Percentiles rank a stretch among this genome's conserved stretches.
Conservation (phyloP, 2,888 invertebrate genomes). For the Cantharis lateralis region DNA sequence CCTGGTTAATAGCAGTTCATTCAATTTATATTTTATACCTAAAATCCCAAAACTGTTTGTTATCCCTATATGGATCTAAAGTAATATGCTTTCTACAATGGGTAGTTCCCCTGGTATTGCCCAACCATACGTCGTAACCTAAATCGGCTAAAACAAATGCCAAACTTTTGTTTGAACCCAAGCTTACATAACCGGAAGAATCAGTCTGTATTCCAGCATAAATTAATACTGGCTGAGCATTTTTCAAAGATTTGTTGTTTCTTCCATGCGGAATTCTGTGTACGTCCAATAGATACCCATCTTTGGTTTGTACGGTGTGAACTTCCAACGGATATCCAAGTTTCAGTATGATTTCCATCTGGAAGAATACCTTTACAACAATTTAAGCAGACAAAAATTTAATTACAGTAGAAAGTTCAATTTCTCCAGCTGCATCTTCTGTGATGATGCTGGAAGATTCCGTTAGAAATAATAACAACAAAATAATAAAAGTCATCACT, state of each 20-base stretch:
- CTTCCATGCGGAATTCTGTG: slow-evolving; percentile 48
- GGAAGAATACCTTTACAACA: background rate
- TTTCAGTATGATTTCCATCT: background rate
- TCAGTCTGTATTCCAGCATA: slow-evolving; percentile 75
- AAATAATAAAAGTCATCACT: background rate
- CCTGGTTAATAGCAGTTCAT: background rate
- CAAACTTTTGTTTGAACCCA: slow-evolving; percentile 69
- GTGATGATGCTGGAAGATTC: background rate
- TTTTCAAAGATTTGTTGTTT: background rate
- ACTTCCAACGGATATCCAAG: slow-evolving; percentile 52
- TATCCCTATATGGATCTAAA: slow-evolving; percentile 54
- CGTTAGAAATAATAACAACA: background rate
- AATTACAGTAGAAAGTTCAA: background rate
- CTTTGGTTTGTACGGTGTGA: slow-evolving; percentile 55
- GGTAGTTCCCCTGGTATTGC: slow-evolving; percentile 76
- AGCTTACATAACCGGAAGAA: slow-evolving; percentile 74
- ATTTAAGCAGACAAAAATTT: background rate
- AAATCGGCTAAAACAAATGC: slow-evolving; percentile 63
- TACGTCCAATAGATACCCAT: slow-evolving; percentile 54
- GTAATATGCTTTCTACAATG: slow-evolving; percentile 64
- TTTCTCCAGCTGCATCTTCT: background rate
- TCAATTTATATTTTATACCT: slow-evolving; percentile 39
- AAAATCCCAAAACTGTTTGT: slow-evolving; percentile 64
- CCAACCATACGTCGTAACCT: slow-evolving; percentile 82
- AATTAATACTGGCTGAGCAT: slow-evolving; percentile 61